Conservation (phyloP, 1,140 invertebrate genomes). For the Tetramorium alpestre region DNA sequence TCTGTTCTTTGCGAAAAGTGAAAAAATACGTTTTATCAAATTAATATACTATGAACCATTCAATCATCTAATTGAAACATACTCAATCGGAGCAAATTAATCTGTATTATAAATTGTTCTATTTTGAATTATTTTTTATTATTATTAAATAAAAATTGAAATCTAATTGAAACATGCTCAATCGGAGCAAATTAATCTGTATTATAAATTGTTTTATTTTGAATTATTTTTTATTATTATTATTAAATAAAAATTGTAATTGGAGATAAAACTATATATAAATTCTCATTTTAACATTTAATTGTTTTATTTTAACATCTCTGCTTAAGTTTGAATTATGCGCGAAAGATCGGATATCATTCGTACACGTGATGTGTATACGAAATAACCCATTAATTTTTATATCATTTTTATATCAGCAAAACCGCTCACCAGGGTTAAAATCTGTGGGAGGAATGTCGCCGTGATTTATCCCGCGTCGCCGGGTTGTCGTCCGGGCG, state of each 20-base stretch:
- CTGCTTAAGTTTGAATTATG: neutral
- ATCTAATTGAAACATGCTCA: neutral
- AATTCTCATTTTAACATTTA: neutral
- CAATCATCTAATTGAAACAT: neutral
- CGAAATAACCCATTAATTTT: neutral
- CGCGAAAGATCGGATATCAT: neutral
- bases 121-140: neutral
- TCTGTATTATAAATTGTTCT: neutral
- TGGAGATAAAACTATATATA: neutral
- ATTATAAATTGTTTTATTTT: neutral
- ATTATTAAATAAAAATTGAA: neutral
- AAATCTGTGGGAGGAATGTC: slow-evolving; percentile 9
- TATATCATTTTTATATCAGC: too few species aligned
- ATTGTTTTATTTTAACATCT: neutral
- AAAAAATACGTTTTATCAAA: neutral
- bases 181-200: neutral
- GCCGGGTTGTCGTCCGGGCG: neutral
- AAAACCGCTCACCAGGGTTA: neutral
- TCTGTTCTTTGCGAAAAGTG: neutral
- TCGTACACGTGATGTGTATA: neutral
- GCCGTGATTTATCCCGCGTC: slow-evolving; percentile 12
- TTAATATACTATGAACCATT: neutral
- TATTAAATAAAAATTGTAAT: neutral
- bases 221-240: neutral
- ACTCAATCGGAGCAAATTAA: neutral